These are phyloP conservation scores for Trichoplusia ni DNA, from an alignment of 1,140 invertebrate species.

Conservation along the genomic window DNA sequence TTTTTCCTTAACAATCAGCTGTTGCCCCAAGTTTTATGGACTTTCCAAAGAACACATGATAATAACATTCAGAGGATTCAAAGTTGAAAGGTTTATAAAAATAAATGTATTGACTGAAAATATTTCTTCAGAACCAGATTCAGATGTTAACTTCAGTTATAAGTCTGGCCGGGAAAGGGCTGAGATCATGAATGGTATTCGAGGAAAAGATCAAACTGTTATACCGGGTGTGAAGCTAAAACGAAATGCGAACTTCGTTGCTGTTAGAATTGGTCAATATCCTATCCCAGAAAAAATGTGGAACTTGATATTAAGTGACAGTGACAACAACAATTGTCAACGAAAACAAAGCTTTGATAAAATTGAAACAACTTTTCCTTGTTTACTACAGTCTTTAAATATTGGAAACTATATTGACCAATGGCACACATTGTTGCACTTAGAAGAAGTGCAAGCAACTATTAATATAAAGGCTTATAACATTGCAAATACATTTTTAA, in stretches of 20 bases:
- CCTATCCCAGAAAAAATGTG: slow-evolving; percentile 83
- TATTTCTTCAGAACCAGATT: slow-evolving; percentile 1
- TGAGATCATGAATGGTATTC: slow-evolving; percentile 53
- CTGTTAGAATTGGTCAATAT: slow-evolving; percentile 79
- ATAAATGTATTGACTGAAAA: slow-evolving; percentile 57
- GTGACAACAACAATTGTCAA: slow-evolving; percentile 60
- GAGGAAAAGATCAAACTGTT: slow-evolving; percentile 48
- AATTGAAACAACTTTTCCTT: slow-evolving; percentile 76
- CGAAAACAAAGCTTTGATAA: slow-evolving; percentile 60
- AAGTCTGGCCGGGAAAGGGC: slow-evolving; percentile 42
- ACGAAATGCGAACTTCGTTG: slow-evolving; percentile 82
- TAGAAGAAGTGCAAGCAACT: slow-evolving; percentile 89
- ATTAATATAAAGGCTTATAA: slow-evolving; percentile 87
- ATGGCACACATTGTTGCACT: slow-evolving; percentile 88
- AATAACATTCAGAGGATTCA: slow-evolving; percentile 67
- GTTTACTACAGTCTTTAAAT: slow-evolving; percentile 75
- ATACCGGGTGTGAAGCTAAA: slow-evolving; percentile 83
- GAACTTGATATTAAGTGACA: slow-evolving; percentile 71
- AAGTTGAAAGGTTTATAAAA: slow-evolving; percentile 65
- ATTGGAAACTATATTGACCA: slow-evolving; percentile 83
- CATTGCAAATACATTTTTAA: slow-evolving; percentile 85
- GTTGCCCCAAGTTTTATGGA: slow-evolving; percentile 71
- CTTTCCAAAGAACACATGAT: slow-evolving; percentile 62
- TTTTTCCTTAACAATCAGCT: slow-evolving; percentile 57
- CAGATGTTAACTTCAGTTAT: neutral